These are phyloP conservation scores for Xanthostigma xanthostigma DNA, from an alignment of 2,888 invertebrate genomes.

Conservation along the genomic window DNA sequence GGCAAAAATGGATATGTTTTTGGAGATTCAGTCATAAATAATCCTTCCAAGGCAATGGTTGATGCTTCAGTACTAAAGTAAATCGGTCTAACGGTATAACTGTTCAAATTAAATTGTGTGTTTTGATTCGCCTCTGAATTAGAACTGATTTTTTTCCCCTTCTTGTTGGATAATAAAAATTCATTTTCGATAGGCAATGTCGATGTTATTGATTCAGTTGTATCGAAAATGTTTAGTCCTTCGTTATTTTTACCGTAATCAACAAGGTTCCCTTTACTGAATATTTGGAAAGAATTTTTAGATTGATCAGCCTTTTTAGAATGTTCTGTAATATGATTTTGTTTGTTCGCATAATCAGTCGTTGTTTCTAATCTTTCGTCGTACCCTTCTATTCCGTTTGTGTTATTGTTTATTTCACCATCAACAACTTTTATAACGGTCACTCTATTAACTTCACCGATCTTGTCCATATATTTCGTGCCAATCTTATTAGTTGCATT, in stretches of 20 bases:
- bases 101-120: constrained; percentile 24
- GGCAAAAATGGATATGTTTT: constrained; percentile 1
- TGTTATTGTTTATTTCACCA: constrained; percentile 27
- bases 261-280: no score
- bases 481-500: constrained; percentile 33
- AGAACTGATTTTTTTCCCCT: constrained; percentile 22
- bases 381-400: background rate
- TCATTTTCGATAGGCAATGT: background rate
- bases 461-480: constrained; percentile 41
- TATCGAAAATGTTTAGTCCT: no score
- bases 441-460: constrained; percentile 53
- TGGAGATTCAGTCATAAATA: constrained; percentile 43
- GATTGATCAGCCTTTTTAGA: no score
- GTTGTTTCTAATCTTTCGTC: no score
- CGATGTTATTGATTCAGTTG: background rate
- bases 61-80: constrained; percentile 36
- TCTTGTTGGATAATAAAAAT: constrained; percentile 10
- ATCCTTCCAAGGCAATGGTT: constrained; percentile 49
- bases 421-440: constrained; percentile 53
- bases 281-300: no score
- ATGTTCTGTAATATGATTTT: no score
- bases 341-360: no score
- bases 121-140: constrained; percentile 27
- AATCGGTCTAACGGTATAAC: constrained; percentile 23
- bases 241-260: no score